phyloP scores from a whole-genome alignment of 2,888 invertebrate genomes.

The Xylota sylvarum region DNA sequence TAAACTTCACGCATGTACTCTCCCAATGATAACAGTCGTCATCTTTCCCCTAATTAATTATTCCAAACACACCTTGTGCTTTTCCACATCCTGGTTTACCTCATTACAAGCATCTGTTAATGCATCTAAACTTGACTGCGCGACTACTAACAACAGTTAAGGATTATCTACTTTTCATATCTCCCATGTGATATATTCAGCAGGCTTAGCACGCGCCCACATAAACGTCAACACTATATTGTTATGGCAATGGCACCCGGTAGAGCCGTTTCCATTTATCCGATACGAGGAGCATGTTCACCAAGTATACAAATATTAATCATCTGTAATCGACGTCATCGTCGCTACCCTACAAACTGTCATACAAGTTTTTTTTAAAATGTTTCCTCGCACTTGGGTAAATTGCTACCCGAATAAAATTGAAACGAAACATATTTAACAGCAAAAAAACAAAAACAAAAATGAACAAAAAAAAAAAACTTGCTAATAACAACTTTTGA shows the following conservation, averaged over 20 bases:
- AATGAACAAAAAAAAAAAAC: background rate
- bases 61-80: background rate
- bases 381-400: background rate
- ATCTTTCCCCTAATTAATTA: background rate
- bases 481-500: constrained; percentile 4
- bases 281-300: background rate
- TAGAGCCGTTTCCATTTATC: background rate
- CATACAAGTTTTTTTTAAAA: constrained; percentile 13
- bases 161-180: background rate
- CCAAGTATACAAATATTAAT: constrained; percentile 5
- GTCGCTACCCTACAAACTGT: constrained; percentile 7
- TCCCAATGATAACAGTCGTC: background rate
- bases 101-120: background rate
- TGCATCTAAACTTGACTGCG: background rate
- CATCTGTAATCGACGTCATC: background rate
- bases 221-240: background rate
- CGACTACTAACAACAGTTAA: too few relatives aligned
- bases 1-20: background rate
- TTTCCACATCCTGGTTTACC: background rate
- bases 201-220: background rate
- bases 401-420: background rate
- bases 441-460: too few relatives aligned
- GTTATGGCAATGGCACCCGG: background rate
- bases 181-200: background rate
- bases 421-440: constrained; percentile 2